Percentiles rank a stretch among this genome's conserved stretches.
Conservation (phyloP, 1,140 invertebrate species). For the Euura saliciscinereae region DNA sequence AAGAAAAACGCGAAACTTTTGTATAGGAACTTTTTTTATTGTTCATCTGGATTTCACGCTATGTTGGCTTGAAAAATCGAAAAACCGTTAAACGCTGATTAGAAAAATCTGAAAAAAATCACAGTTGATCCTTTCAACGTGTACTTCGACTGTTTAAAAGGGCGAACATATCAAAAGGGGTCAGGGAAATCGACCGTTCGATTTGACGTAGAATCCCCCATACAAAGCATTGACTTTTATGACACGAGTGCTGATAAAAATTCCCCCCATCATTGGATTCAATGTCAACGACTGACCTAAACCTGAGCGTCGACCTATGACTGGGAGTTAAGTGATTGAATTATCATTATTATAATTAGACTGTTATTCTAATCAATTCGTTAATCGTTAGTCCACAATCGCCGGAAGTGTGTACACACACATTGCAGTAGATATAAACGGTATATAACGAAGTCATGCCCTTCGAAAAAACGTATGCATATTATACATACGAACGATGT, state of each 20-base stretch:
- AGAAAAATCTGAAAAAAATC: no score
- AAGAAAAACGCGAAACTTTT: no score
- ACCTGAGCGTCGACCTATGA: constrained; percentile 46
- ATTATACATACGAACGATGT: neutral
- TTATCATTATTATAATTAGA: constrained; percentile 53
- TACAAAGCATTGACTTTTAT: no score
- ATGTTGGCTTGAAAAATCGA: no score
- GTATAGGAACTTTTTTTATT: no score
- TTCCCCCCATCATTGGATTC: neutral
- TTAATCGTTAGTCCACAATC: constrained; percentile 48
- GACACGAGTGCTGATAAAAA: neutral
- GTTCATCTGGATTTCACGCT: no score
- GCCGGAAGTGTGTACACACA: constrained; percentile 44
- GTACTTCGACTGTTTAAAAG: no score
- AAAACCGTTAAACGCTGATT: no score
- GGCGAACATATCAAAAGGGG: no score
- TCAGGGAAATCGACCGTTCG: no score
- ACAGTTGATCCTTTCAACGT: no score
- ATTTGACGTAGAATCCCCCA: no score
- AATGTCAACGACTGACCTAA: neutral
- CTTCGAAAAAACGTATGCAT: neutral
- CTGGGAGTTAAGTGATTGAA: constrained; percentile 49
- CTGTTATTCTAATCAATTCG: constrained; percentile 46
- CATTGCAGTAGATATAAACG: neutral
- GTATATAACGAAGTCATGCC: neutral